A percentile compares a stretch with the other conserved stretches of the same genome.
These are phyloP conservation scores for Clistopyga incitator DNA, from an alignment of 2,888 invertebrate genomes.

Conservation along the genomic window DNA sequence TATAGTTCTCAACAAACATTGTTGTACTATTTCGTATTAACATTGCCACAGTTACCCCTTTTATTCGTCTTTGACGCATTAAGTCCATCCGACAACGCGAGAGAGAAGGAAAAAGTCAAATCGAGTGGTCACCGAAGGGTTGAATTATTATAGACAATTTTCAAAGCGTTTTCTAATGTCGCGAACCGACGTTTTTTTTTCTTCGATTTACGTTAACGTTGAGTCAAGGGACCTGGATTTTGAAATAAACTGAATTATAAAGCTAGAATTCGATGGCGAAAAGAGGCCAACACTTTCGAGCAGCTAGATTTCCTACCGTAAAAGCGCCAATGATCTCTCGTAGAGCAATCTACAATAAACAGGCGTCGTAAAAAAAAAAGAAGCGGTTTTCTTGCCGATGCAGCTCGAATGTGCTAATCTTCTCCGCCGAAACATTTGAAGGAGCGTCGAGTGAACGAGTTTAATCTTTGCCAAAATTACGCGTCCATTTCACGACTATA, in stretches of 20 bases:
- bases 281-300: slow-evolving; percentile 20
- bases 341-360: slow-evolving; percentile 58
- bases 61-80: slow-evolving; percentile 1
- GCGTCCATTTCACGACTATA: slow-evolving; percentile 33
- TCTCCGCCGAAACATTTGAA: slow-evolving; percentile 10
- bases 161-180: slow-evolving; percentile 37
- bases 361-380: slow-evolving; percentile 13
- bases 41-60: neutral
- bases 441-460: slow-evolving; percentile 6
- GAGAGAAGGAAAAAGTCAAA: neutral
- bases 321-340: slow-evolving; percentile 66
- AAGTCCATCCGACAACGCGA: neutral
- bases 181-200: slow-evolving; percentile 18
- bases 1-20: slow-evolving; percentile 17
- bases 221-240: slow-evolving; percentile 70
- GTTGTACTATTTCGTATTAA: neutral
- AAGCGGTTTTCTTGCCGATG: slow-evolving; percentile 32
- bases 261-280: slow-evolving; percentile 56
- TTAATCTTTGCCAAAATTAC: slow-evolving; percentile 2
- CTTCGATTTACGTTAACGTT: slow-evolving; percentile 54
- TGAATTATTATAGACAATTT: slow-evolving; percentile 9
- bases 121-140: slow-evolving; percentile 28
- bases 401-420: slow-evolving; percentile 6
- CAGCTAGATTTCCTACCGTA: slow-evolving; percentile 41
- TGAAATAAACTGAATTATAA: slow-evolving; percentile 62